These are phyloP conservation scores for Sesamia inferens DNA, from an alignment of 2,888 invertebrate genomes.

Conservation along the genomic window DNA sequence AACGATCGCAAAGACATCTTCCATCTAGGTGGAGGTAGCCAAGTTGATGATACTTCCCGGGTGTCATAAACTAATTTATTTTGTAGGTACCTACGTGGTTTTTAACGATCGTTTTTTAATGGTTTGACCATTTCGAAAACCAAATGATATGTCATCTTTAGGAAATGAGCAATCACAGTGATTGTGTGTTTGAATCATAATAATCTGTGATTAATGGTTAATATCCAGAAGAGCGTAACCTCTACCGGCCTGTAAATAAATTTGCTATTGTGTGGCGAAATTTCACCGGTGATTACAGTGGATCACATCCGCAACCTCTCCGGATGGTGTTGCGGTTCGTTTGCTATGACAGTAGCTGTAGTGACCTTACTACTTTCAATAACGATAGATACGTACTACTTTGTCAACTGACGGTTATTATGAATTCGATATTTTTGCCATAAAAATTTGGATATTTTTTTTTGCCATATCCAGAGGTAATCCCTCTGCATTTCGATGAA, in stretches of 20 bases:
- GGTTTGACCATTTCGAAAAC: slow-evolving; percentile 51
- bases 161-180: slow-evolving; percentile 80
- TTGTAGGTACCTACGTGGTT: neutral
- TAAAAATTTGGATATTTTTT: neutral
- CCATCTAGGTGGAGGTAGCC: slow-evolving; percentile 60
- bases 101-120: slow-evolving; percentile 14
- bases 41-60: slow-evolving; percentile 57
- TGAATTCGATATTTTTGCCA: too few relatives aligned
- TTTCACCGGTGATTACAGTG: slow-evolving; percentile 87
- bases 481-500: too few relatives aligned
- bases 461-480: neutral
- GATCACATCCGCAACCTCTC: slow-evolving; percentile 84
- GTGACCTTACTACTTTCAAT: slow-evolving; percentile 73
- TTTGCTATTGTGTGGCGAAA: slow-evolving; percentile 85
- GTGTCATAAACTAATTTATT: slow-evolving; percentile 15
- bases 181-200: slow-evolving; percentile 71
- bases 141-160: slow-evolving; percentile 71
- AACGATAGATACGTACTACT: slow-evolving; percentile 50
- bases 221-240: slow-evolving; percentile 85
- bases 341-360: slow-evolving; percentile 76
- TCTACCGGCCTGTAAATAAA: slow-evolving; percentile 73
- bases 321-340: slow-evolving; percentile 87
- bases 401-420: slow-evolving; percentile 17
- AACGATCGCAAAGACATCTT: slow-evolving; percentile 63
- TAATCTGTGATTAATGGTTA: slow-evolving; percentile 82